Evolutionary conservation across 2,797 vertebrate species (phyloP).

Genomic region (Thaleichthys pacificus): DNA sequence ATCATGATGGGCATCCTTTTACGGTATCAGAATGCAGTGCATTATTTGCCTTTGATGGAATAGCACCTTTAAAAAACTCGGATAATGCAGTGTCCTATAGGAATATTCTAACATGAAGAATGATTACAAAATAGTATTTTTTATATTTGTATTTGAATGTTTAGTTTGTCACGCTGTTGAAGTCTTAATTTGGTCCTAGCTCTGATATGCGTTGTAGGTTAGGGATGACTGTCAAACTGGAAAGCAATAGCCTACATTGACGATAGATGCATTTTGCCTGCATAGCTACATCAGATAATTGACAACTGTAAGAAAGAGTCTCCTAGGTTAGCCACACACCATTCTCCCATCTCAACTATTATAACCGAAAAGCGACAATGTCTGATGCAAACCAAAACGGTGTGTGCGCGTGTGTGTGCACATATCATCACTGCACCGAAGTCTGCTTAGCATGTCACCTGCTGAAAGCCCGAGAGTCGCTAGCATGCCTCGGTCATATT

Average conservation of each 20-base stretch:
- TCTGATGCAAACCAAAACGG: slow-evolving; percentile 33
- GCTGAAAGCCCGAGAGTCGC: slow-evolving; percentile 30
- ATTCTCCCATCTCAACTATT: slow-evolving; percentile 14
- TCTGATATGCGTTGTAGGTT: slow-evolving; percentile 56
- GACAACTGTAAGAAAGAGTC: too few species aligned
- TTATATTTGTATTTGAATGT: slow-evolving; percentile 18
- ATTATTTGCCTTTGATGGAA: background rate
- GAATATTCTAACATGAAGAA: background rate
- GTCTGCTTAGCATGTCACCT: slow-evolving; percentile 23
- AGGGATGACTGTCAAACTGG: slow-evolving; percentile 47
- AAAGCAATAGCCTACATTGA: slow-evolving; percentile 27
- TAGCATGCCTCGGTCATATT: slow-evolving; percentile 45
- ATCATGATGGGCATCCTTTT: background rate
- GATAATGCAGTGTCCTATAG: too few species aligned
- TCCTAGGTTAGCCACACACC: too few species aligned
- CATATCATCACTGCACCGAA: background rate
- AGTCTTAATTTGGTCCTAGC: slow-evolving; percentile 34
- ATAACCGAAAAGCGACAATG: slow-evolving; percentile 29
- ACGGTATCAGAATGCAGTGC: background rate
- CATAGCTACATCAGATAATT: slow-evolving; percentile 41
- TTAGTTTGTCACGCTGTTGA: slow-evolving; percentile 22
- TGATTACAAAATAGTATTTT: background rate
- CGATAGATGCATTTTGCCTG: slow-evolving; percentile 36
- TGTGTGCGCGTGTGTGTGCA: slow-evolving; percentile 9
- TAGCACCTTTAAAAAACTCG: too few species aligned